Conservation (phyloP, 2,888 invertebrate genomes). For the Merodon equestris region DNA sequence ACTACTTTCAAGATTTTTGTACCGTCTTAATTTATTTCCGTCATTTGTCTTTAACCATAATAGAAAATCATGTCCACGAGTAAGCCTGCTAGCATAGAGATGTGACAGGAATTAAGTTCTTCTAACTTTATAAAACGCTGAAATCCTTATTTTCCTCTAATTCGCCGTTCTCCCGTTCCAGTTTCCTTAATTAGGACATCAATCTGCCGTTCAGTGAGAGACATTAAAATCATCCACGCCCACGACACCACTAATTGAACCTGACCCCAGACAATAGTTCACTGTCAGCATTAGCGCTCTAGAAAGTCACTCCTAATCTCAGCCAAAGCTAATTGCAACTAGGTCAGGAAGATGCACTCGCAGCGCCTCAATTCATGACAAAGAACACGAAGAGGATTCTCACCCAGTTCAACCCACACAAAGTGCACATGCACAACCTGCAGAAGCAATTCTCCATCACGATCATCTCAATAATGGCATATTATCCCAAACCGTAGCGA, state of each 20-base stretch:
- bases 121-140: too few species aligned
- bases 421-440: conserved; percentile 15
- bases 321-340: conserved; percentile 53
- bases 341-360: conserved; percentile 47
- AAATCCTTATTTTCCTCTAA: too few species aligned
- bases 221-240: conserved; percentile 29
- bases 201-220: neutral
- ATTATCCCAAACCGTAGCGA: conserved; percentile 39
- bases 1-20: too few species aligned
- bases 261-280: conserved; percentile 40
- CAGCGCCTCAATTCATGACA: conserved; percentile 46
- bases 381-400: conserved; percentile 26
- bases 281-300: conserved; percentile 34
- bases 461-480: conserved; percentile 52
- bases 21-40: too few species aligned
- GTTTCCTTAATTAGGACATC: too few species aligned
- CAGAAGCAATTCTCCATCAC: conserved; percentile 45
- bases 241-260: conserved; percentile 14
- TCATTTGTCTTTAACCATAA: too few species aligned
- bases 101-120: too few species aligned
- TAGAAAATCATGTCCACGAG: too few species aligned
- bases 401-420: conserved; percentile 9
- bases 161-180: too few species aligned
- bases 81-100: too few species aligned
- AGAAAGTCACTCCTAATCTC: conserved; percentile 37